Conservation (phyloP, 2,888 invertebrate species). For the Morpho helenor region DNA sequence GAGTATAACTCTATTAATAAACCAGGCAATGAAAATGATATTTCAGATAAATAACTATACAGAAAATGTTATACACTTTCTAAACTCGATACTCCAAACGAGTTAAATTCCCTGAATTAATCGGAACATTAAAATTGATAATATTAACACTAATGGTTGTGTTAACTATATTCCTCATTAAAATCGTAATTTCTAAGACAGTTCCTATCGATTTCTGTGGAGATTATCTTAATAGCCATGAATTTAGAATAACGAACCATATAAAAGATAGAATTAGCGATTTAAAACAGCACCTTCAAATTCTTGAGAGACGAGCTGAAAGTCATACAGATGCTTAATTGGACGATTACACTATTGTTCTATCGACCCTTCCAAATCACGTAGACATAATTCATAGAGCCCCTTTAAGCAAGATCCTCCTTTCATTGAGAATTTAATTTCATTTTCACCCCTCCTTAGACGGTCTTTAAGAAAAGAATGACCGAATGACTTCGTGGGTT, state of each 20-base stretch:
- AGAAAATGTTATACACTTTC: too few relatives aligned
- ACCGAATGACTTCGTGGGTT: constrained; percentile 59
- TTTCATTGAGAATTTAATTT: constrained; percentile 77
- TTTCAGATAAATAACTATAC: too few relatives aligned
- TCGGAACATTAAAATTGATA: too few relatives aligned
- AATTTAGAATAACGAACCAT: neutral
- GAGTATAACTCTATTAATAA: too few relatives aligned
- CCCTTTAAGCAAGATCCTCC: constrained; percentile 67
- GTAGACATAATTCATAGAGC: constrained; percentile 69
- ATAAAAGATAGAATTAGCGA: neutral
- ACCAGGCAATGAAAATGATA: too few relatives aligned
- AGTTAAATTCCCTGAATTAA: too few relatives aligned
- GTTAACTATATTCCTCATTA: too few relatives aligned
- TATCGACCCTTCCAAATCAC: constrained; percentile 53
- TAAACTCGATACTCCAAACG: too few relatives aligned
- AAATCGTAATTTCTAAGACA: too few relatives aligned
- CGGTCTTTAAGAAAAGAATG: constrained; percentile 68
- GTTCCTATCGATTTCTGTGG: too few relatives aligned
- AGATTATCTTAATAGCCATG: too few relatives aligned
- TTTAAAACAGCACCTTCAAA: constrained; percentile 8
- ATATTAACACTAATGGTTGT: too few relatives aligned
- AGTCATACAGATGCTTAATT: constrained; percentile 72
- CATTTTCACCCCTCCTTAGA: constrained; percentile 70
- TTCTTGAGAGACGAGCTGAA: constrained; percentile 24
- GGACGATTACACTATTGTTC: constrained; percentile 76